Evolutionary conservation across 1,140 invertebrate species (phyloP).

Genomic region (Ooceraea biroi): DNA sequence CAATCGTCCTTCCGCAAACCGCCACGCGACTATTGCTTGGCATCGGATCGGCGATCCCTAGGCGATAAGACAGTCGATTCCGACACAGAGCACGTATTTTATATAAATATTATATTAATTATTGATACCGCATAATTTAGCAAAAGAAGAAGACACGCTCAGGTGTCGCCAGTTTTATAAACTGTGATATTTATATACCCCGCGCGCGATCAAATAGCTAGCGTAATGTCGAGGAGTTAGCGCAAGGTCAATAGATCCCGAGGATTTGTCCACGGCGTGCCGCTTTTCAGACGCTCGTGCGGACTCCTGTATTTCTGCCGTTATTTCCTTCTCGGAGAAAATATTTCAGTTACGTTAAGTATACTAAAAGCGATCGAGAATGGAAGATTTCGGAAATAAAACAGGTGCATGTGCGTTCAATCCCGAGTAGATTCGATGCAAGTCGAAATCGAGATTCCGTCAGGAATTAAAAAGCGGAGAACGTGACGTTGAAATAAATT

Average conservation of each 20-base stretch:
- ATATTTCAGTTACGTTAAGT: neutral
- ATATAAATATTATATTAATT: constrained; percentile 63
- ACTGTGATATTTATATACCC: constrained; percentile 84
- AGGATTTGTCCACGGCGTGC: constrained; percentile 19
- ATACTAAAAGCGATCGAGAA: neutral
- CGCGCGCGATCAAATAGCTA: constrained; percentile 62
- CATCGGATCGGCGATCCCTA: constrained; percentile 14
- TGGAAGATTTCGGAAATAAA: constrained; percentile 3
- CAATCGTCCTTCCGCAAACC: constrained; percentile 15
- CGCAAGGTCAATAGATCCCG: constrained; percentile 17
- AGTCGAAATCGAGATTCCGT: neutral
- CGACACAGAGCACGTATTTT: constrained; percentile 43
- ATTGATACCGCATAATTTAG: constrained; percentile 70
- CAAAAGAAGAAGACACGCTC: constrained; percentile 62
- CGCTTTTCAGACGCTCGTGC: neutral
- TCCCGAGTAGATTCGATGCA: constrained; percentile 1
- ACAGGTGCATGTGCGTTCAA: constrained; percentile 2
- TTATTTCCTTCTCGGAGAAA: neutral
- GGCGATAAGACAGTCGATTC: constrained; percentile 23
- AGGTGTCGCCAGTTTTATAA: constrained; percentile 81
- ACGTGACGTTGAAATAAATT: neutral
- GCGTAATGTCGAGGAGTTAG: constrained; percentile 43
- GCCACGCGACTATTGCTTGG: constrained; percentile 10
- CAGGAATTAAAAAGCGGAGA: neutral
- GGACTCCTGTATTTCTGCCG: neutral